Conservation (phyloP, 2,888 invertebrate species). For the Lepidocyrtoides sp. region DNA sequence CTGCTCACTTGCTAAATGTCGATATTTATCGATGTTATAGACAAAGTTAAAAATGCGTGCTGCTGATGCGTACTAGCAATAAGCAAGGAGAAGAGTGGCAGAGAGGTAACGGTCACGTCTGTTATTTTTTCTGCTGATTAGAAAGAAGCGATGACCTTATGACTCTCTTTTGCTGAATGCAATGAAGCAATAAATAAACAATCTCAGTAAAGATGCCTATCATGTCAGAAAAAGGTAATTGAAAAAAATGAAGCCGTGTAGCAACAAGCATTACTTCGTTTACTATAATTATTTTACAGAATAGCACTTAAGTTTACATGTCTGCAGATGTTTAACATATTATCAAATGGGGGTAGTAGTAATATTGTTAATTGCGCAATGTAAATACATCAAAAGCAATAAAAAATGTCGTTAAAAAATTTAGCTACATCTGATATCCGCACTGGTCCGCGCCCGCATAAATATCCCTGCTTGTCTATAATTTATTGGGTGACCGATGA, state of each 20-base stretch:
- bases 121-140: background rate
- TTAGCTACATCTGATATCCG: constrained; percentile 9
- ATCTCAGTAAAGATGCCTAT: background rate
- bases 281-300: background rate
- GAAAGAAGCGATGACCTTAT: constrained; percentile 14
- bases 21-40: background rate
- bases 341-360: too few species aligned
- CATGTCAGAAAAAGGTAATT: background rate
- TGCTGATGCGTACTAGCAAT: too few species aligned
- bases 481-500: constrained; percentile 60
- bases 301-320: too few species aligned
- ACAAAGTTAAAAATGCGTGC: constrained; percentile 10
- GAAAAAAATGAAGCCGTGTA: background rate
- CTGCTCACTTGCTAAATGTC: constrained; percentile 8
- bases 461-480: constrained; percentile 20
- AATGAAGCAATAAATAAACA: background rate
- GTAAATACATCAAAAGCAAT: background rate
- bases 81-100: constrained; percentile 23
- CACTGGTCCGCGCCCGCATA: background rate
- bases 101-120: background rate
- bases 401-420: constrained; percentile 10
- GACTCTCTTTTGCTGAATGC: background rate
- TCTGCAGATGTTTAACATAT: background rate
- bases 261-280: background rate
- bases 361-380: constrained; percentile 5